A percentile compares a stretch with the other conserved stretches of the same genome.
Evolutionary conservation across 2,888 invertebrate genomes (phyloP).

Genomic region (Baccha elongata): DNA sequence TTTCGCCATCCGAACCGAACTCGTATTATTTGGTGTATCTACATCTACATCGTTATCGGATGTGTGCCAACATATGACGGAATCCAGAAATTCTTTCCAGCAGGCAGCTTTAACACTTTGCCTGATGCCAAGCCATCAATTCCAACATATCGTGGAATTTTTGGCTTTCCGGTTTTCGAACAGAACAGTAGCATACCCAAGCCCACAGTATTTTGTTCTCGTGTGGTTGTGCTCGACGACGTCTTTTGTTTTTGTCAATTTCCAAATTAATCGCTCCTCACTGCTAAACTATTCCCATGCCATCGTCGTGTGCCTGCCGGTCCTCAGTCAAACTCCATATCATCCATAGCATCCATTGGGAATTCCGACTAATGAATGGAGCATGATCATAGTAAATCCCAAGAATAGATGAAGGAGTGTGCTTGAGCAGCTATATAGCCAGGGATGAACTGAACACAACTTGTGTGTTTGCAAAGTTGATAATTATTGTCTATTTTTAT

Average conservation of each 20-base stretch:
- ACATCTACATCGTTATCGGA: slow-evolving; percentile 18
- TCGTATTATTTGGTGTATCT: slow-evolving; percentile 26
- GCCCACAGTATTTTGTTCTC: slow-evolving; percentile 59
- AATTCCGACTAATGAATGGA: slow-evolving; percentile 71
- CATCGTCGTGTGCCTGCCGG: neutral
- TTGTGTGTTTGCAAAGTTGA: slow-evolving; percentile 28
- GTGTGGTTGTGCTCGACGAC: slow-evolving; percentile 61
- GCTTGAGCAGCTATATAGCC: slow-evolving; percentile 13
- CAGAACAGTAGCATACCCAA: slow-evolving; percentile 18
- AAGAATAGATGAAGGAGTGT: slow-evolving; percentile 69
- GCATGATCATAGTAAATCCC: slow-evolving; percentile 66
- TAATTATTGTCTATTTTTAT: slow-evolving; percentile 69
- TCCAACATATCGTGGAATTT: slow-evolving; percentile 70
- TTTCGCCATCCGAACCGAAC: slow-evolving; percentile 70
- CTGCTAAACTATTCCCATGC: neutral
- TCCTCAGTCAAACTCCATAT: no score
- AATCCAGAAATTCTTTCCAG: slow-evolving; percentile 66
- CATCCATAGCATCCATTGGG: slow-evolving; percentile 40
- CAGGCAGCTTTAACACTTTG: slow-evolving; percentile 58
- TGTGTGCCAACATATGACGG: slow-evolving; percentile 65
- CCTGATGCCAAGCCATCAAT: slow-evolving; percentile 72
- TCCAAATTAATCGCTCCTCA: slow-evolving; percentile 66
- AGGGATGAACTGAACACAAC: slow-evolving; percentile 31
- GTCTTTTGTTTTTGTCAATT: slow-evolving; percentile 73
- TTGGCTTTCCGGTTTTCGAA: slow-evolving; percentile 68